Percentiles rank a stretch among this genome's conserved stretches.
These are phyloP conservation scores for Papilio polytes DNA, from an alignment of 1,140 invertebrate species.

Conservation along the genomic window DNA sequence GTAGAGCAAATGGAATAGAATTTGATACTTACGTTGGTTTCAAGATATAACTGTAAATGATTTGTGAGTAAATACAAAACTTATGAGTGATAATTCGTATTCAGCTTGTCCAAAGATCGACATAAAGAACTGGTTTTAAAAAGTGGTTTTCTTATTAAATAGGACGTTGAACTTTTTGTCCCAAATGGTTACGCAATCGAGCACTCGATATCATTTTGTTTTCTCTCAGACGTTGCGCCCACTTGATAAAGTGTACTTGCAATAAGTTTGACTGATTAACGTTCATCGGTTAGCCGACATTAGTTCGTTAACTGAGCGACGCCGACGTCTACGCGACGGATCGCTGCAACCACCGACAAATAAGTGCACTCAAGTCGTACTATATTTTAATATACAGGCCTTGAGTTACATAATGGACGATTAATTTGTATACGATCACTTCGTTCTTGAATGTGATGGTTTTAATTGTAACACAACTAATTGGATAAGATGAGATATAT, in stretches of 20 bases:
- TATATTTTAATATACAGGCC: background rate
- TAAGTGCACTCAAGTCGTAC: slow-evolving; percentile 5
- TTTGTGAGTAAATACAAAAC: slow-evolving; percentile 32
- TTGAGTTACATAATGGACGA: background rate
- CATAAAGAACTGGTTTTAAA: slow-evolving; percentile 76
- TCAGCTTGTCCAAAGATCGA: slow-evolving; percentile 64
- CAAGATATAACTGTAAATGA: background rate
- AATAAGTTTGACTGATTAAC: slow-evolving; percentile 27
- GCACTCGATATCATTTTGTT: slow-evolving; percentile 67
- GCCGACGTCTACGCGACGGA: background rate
- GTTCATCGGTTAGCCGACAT: background rate
- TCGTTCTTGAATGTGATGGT: background rate
- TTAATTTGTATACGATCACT: slow-evolving; percentile 19
- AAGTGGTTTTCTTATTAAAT: slow-evolving; percentile 78
- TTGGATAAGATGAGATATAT: background rate
- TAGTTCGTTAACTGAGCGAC: slow-evolving; percentile 1
- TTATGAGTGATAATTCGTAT: slow-evolving; percentile 57
- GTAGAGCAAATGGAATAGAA: background rate
- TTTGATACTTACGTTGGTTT: background rate
- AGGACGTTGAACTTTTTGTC: slow-evolving; percentile 77
- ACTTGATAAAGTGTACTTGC: slow-evolving; percentile 36
- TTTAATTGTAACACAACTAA: slow-evolving; percentile 11
- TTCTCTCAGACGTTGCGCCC: slow-evolving; percentile 58
- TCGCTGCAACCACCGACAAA: background rate
- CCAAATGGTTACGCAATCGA: slow-evolving; percentile 68